Evolutionary conservation across 2,888 invertebrate genomes (phyloP).

Genomic region (Acleris cristana): DNA sequence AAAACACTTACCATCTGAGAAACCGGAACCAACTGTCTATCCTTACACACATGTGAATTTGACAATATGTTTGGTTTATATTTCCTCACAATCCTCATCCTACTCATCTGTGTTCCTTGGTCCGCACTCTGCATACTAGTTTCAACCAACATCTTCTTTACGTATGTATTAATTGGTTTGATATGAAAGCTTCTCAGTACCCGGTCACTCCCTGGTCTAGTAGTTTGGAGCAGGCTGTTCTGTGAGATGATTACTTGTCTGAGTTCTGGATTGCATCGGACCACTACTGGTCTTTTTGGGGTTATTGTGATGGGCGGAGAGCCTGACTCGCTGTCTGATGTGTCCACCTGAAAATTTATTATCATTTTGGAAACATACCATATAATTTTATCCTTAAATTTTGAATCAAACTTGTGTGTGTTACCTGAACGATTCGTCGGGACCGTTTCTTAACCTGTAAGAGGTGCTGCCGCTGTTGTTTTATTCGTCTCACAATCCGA

Average conservation of each 20-base stretch:
- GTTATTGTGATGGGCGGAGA: conserved; percentile 61
- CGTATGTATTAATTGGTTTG: conserved; percentile 11
- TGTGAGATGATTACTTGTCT: conserved; percentile 39
- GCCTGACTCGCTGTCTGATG: conserved; percentile 48
- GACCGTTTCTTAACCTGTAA: conserved; percentile 46
- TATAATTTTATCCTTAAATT: background rate
- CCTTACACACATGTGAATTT: background rate
- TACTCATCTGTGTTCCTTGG: conserved; percentile 8
- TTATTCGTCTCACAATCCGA: conserved; percentile 54
- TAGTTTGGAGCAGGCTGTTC: conserved; percentile 37
- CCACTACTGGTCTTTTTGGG: conserved; percentile 49
- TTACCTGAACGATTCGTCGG: conserved; percentile 53
- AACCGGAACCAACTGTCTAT: conserved; percentile 19
- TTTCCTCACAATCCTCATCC: conserved; percentile 19
- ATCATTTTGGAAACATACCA: background rate
- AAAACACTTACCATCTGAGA: conserved; percentile 6
- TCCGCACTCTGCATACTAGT: background rate
- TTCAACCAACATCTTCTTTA: background rate
- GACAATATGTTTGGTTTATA: conserved; percentile 21
- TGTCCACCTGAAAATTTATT: conserved; percentile 15
- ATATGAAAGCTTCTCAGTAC: conserved; percentile 61
- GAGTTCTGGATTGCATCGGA: conserved; percentile 48
- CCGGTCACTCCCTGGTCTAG: conserved; percentile 50
- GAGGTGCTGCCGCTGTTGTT: conserved; percentile 53
- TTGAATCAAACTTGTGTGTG: background rate